phyloP scores from a whole-genome alignment of 2,113 vertebrate species.

The Glaucidium brasilianum region DNA sequence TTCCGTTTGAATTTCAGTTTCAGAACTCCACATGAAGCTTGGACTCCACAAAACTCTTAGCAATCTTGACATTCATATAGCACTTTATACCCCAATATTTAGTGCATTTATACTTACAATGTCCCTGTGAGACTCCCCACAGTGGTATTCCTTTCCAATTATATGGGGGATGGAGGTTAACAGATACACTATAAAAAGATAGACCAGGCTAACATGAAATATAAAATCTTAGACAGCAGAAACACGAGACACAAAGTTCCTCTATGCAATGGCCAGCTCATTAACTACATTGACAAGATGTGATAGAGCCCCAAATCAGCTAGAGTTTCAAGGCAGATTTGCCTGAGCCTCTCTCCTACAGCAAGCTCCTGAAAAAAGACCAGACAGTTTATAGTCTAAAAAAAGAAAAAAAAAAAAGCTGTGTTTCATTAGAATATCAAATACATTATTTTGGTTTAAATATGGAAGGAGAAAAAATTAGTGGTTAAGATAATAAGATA shows the following conservation, averaged over 20 bases:
- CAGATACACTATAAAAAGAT: not conserved
- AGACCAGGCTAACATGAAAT: not conserved
- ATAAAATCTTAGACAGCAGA: not conserved
- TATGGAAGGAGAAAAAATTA: not conserved
- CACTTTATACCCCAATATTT: not conserved
- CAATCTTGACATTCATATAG: not conserved
- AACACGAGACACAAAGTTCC: not conserved
- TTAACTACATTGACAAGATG: not conserved
- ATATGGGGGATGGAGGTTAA: not conserved
- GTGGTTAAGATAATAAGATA: not conserved
- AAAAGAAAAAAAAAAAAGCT: too few species aligned
- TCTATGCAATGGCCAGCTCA: not conserved
- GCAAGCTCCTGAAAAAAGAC: not conserved
- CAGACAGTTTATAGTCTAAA: not conserved
- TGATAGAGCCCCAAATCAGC: not conserved
- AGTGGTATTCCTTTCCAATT: not conserved
- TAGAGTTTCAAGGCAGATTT: not conserved
- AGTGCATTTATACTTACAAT: not conserved
- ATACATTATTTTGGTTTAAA: not conserved
- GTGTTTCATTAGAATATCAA: not conserved
- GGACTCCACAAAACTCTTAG: not conserved
- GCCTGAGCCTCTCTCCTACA: not conserved
- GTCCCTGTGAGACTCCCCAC: not conserved
- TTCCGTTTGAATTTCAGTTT: not conserved
- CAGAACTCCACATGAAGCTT: not conserved